These are phyloP conservation scores for Halichoeres trimaculatus DNA, from an alignment of 2,113 vertebrate species.

Conservation along the genomic window DNA sequence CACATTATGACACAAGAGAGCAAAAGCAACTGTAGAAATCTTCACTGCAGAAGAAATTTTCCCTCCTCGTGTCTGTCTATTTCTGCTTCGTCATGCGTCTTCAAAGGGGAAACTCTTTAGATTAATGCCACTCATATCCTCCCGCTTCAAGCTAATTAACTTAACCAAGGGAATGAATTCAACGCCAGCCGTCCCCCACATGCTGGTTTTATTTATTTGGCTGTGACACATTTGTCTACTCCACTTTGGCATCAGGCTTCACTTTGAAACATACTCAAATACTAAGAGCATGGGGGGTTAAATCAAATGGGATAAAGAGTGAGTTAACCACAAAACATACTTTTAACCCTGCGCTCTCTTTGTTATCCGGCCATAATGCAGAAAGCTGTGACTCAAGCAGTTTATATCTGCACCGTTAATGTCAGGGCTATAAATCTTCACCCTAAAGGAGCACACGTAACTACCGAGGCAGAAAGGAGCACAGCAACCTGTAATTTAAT, in stretches of 20 bases:
- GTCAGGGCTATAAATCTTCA: not conserved
- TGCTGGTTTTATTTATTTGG: conserved; percentile 40
- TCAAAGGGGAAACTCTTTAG: not conserved
- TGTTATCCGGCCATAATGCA: too few relatives aligned
- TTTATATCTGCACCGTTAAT: not conserved
- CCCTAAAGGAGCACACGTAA: not conserved
- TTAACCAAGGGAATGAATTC: conserved; percentile 8
- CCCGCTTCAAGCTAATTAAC: conserved; percentile 26
- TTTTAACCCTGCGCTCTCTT: too few relatives aligned
- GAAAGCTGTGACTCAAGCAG: not conserved
- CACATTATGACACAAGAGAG: not conserved
- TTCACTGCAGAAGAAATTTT: not conserved
- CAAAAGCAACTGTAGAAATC: not conserved
- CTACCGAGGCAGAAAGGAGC: not conserved
- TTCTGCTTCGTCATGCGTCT: not conserved
- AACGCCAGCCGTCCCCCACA: conserved; percentile 17
- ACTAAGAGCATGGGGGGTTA: not conserved
- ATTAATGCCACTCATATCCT: not conserved
- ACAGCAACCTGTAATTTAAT: conserved; percentile 12
- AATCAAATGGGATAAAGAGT: not conserved
- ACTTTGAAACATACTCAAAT: conserved; percentile 19
- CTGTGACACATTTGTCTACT: conserved; percentile 22
- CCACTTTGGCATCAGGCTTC: conserved; percentile 19
- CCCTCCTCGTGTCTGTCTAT: not conserved
- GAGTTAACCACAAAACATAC: too few relatives aligned